Conservation (phyloP, 1,140 invertebrate species). For the Metaphire vulgaris region DNA sequence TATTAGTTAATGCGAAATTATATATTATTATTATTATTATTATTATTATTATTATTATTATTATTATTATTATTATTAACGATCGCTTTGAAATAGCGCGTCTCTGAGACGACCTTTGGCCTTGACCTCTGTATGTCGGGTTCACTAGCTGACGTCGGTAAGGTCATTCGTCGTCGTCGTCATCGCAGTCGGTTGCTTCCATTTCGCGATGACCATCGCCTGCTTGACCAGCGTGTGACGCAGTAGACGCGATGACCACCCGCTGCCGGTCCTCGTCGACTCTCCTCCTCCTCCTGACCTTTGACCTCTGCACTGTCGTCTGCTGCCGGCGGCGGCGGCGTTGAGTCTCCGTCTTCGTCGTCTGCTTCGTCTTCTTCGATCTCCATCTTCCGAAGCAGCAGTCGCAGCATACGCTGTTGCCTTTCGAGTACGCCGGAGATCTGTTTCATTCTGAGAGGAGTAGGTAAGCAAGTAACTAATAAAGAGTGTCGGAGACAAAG, state of each 20-base stretch:
- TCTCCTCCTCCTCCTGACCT: too few species aligned
- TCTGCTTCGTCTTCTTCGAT: slow-evolving; percentile 69
- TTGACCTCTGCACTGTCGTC: not conserved
- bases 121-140: too few species aligned
- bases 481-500: too few species aligned
- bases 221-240: slow-evolving; percentile 7
- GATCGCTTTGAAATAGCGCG: too few species aligned
- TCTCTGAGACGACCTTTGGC: too few species aligned
- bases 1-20: too few species aligned
- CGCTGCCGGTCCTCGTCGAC: not conserved
- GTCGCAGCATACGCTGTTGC: slow-evolving; percentile 66
- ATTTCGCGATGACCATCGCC: not conserved
- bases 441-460: slow-evolving; percentile 58
- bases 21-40: too few species aligned
- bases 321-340: not conserved
- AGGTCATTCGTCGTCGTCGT: too few species aligned
- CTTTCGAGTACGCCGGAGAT: slow-evolving; percentile 63
- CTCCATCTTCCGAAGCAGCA: slow-evolving; percentile 81
- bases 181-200: not conserved
- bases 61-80: too few species aligned
- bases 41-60: too few species aligned
- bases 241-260: slow-evolving; percentile 10
- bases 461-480: too few species aligned
- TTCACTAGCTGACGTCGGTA: too few species aligned
- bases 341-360: slow-evolving; percentile 34